Evolutionary conservation across 2,113 vertebrate genomes (phyloP).

Genomic region (Rhombomys opimus): DNA sequence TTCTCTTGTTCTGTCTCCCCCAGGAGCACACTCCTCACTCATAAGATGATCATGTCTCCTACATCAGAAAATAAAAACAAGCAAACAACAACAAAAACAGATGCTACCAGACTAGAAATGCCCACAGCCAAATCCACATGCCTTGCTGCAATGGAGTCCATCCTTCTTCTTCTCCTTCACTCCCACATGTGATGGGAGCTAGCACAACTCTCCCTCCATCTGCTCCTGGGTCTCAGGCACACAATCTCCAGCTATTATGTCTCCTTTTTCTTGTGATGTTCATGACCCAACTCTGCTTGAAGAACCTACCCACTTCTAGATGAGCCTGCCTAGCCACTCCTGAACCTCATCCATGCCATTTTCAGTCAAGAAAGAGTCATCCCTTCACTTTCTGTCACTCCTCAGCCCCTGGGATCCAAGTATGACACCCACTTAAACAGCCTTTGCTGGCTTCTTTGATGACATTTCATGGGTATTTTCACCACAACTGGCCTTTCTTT

Average conservation of each 20-base stretch:
- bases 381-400: neutral
- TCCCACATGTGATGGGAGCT: neutral
- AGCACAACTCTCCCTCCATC: neutral
- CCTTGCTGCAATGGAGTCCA: neutral
- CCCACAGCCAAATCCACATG: neutral
- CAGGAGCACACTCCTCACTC: neutral
- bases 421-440: neutral
- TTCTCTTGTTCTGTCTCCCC: neutral
- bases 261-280: neutral
- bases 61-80: neutral
- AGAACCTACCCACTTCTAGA: neutral
- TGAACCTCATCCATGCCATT: neutral
- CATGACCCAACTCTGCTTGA: neutral
- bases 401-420: neutral
- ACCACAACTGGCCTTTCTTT: neutral
- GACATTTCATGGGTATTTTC: neutral
- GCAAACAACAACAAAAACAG: neutral
- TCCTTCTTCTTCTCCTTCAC: neutral
- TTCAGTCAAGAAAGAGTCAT: neutral
- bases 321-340: neutral
- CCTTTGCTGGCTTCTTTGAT: neutral
- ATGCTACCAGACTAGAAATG: neutral
- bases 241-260: neutral
- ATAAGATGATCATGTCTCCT: neutral
- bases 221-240: neutral